Base-by-base conservation (phyloP, 1,140 invertebrate species). In the Caenorhabditis brenneri region DNA sequence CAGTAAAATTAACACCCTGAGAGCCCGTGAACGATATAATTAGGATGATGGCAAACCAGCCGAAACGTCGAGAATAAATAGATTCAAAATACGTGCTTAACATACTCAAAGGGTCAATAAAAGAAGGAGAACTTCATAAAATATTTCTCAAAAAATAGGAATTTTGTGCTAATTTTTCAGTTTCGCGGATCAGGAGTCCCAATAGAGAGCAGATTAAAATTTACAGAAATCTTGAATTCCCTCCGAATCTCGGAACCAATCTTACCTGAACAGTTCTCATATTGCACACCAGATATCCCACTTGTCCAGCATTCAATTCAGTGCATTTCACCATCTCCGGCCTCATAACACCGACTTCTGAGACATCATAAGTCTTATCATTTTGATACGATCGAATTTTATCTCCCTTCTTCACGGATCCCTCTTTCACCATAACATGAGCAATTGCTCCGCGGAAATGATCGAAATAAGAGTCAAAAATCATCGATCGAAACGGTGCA, bases 381-480 rank as follows among this genome's bases (percentile, higher is more conserved):
- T 93, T 94, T 88, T 93, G 92, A 90, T 89, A 91, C 27, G 93
- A 95, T 86, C 89, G 92, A 88, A 95, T 93, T 84, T 93, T 86
- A 85, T 87, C 82, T 88, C 91, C 91, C 88, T 89, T 90, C 78
- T 81, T 88, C 15, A 92, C 80, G 3, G 80, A 27, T 33, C 92
- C 92, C 87, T 93, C 91, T 79, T 88, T 88, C 16, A 93, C 88
- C 42, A 91, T 88, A 27, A 97, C 93, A 69, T 96, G 92, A 84
- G 94, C 93, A 84, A 98, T 92, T 0, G 94, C 94, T 9, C 97
- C 97, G 91, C 94, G 94, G 90, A 95, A 96, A 85, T 93, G 94
- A 90, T 97, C 95, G 92, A 94, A 97, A 95, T 95, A 97, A 58
- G 95, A 96, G 91, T 99, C 97, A 92, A 98, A 97, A 55, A 98